A percentile compares a stretch with the other conserved stretches of the same genome.
Evolutionary conservation across 2,113 vertebrate species (phyloP).

Genomic region (Hypocryptadius cinnamomeus): DNA sequence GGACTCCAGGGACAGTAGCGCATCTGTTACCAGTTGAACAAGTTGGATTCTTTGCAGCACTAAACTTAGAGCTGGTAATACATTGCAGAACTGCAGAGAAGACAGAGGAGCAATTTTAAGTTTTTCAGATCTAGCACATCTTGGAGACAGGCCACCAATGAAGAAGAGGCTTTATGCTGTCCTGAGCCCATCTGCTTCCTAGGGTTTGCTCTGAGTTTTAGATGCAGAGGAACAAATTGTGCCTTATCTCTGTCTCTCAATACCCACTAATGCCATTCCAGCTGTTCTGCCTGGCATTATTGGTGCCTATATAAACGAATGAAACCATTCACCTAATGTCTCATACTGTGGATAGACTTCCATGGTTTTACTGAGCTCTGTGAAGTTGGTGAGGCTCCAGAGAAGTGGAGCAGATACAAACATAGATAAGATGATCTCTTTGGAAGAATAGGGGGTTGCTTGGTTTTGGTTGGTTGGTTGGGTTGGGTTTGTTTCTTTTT

Average conservation of each 20-base stretch:
- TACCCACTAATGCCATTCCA: neutral
- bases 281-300: neutral
- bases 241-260: neutral
- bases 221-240: neutral
- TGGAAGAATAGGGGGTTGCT: neutral
- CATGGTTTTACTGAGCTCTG: neutral
- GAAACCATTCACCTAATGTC: neutral
- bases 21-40: conserved; percentile 40
- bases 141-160: neutral
- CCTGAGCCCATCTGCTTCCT: neutral
- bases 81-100: neutral
- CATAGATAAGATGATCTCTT: neutral
- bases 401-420: neutral
- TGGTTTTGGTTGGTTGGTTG: neutral
- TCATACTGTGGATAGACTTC: neutral
- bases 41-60: neutral
- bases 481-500: neutral
- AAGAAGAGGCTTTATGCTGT: neutral
- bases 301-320: neutral
- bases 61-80: neutral
- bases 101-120: neutral
- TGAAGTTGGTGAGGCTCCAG: neutral
- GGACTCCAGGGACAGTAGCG: neutral
- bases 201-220: neutral
- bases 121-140: neutral